phyloP scores from a whole-genome alignment of 2,113 vertebrate genomes.

The Geococcyx californianus region DNA sequence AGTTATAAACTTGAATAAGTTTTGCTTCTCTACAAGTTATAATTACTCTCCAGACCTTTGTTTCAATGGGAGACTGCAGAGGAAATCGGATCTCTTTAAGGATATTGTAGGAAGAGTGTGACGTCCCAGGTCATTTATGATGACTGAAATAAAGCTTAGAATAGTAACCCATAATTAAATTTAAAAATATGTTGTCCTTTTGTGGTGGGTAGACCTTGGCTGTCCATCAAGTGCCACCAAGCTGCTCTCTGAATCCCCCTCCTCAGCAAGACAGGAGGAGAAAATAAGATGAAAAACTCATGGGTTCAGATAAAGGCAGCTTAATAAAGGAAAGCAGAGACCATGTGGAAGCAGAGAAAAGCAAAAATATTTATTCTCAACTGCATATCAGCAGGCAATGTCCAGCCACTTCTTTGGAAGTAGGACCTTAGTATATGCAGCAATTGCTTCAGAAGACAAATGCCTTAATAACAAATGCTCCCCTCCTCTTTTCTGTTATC shows the following conservation, averaged over 20 bases:
- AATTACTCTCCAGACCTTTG: background rate
- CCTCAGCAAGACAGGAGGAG: background rate
- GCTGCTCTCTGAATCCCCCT: rapidly evolving
- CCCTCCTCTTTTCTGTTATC: background rate
- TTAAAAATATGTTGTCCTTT: background rate
- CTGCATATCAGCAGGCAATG: background rate
- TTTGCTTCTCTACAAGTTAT: background rate
- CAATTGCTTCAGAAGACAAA: background rate
- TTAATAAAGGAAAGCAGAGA: background rate
- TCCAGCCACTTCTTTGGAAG: background rate
- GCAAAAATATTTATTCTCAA: background rate
- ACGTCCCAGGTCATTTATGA: background rate
- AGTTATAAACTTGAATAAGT: background rate
- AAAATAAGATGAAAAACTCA: background rate
- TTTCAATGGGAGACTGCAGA: background rate
- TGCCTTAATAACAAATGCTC: background rate
- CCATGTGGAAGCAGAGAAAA: background rate
- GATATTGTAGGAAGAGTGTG: background rate
- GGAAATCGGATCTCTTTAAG: background rate
- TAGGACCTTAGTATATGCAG: background rate
- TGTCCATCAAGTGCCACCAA: background rate
- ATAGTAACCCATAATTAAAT: background rate
- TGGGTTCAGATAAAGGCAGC: background rate
- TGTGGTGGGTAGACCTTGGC: background rate
- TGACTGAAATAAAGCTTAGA: background rate